A percentile compares a stretch with the other conserved stretches of the same genome.
Conservation (phyloP, 1,140 invertebrate genomes). For the Drosophila pruinosa region DNA sequence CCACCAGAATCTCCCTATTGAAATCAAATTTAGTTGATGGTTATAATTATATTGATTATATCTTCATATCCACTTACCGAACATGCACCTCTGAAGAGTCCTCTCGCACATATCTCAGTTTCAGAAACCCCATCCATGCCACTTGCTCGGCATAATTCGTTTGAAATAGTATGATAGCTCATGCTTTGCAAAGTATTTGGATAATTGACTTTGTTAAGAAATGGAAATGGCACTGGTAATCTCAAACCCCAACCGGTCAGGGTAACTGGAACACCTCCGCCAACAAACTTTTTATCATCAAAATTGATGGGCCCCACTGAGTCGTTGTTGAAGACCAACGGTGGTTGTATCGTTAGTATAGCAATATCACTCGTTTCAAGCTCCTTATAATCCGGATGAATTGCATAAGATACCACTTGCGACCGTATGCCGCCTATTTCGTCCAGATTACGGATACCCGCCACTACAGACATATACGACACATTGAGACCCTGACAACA, state of each 20-base stretch:
- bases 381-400: constrained; percentile 72
- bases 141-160: constrained; percentile 48
- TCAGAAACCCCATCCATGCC: constrained; percentile 71
- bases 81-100: constrained; percentile 82
- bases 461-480: constrained; percentile 78
- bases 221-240: constrained; percentile 53
- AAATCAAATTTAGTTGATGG: neutral
- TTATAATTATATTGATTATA: neutral
- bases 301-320: constrained; percentile 54
- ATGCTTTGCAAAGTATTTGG: constrained; percentile 66
- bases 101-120: constrained; percentile 83
- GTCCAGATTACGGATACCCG: constrained; percentile 82
- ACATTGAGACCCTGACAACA: constrained; percentile 69
- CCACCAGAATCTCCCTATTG: constrained; percentile 89
- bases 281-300: constrained; percentile 35
- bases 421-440: constrained; percentile 69
- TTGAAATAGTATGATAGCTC: constrained; percentile 69
- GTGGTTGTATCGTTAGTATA: constrained; percentile 55
- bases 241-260: constrained; percentile 79
- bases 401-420: constrained; percentile 38
- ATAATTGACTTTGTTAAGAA: constrained; percentile 59
- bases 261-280: constrained; percentile 54
- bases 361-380: constrained; percentile 74
- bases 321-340: constrained; percentile 53
- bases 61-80: constrained; percentile 47